phyloP scores from a whole-genome alignment of 1,140 invertebrate genomes.

The Gryon sp. region DNA sequence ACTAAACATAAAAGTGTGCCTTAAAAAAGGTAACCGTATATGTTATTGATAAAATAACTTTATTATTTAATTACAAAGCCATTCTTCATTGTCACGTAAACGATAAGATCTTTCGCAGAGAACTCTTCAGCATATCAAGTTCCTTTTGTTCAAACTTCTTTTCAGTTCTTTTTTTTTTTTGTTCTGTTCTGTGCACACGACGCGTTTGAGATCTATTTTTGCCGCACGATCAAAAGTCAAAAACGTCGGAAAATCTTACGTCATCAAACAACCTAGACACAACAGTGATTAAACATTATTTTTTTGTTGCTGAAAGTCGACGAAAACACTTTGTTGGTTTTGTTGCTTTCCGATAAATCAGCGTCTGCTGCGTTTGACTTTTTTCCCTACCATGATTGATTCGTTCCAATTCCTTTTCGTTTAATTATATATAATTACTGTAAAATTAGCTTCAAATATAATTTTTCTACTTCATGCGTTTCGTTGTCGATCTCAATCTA shows the following conservation, averaged over 20 bases:
- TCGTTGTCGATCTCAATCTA: constrained; percentile 15
- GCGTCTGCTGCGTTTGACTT: constrained; percentile 8
- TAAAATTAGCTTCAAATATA: constrained; percentile 26
- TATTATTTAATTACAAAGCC: constrained; percentile 36
- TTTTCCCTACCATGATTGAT: constrained; percentile 27
- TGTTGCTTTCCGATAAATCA: constrained; percentile 29
- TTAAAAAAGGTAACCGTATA: constrained; percentile 4
- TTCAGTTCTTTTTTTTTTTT: too few relatives aligned
- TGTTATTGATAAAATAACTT: constrained; percentile 35
- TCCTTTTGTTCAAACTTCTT: constrained; percentile 13
- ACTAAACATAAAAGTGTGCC: constrained; percentile 14
- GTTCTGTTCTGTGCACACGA: background rate
- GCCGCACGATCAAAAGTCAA: background rate
- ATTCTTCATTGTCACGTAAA: constrained; percentile 30
- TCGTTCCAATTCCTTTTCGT: constrained; percentile 45
- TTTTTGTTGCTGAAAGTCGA: background rate
- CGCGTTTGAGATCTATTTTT: constrained; percentile 12
- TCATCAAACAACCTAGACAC: constrained; percentile 8
- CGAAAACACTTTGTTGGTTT: constrained; percentile 23
- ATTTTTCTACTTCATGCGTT: constrained; percentile 4
- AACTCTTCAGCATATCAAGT: constrained; percentile 8
- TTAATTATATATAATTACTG: constrained; percentile 45
- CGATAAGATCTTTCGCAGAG: constrained; percentile 24
- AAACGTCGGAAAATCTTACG: constrained; percentile 8
- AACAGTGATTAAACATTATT: constrained; percentile 26